phyloP scores from a whole-genome alignment of 1,140 invertebrate species.

The Armadillidium nasatum region DNA sequence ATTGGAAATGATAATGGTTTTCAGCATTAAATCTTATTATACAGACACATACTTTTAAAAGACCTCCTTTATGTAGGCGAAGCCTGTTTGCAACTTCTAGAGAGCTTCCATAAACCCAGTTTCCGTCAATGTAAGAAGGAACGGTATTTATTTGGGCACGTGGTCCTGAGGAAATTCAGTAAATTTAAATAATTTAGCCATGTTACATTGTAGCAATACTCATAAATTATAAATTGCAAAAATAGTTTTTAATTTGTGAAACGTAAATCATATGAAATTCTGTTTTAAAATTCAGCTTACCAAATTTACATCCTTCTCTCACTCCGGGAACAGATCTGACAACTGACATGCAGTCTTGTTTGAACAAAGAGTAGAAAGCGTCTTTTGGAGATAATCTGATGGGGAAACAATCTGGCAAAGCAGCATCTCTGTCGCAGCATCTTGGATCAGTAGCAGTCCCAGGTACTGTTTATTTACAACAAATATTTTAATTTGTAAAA shows the following conservation, averaged over 20 bases:
- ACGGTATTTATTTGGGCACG: constrained; percentile 53
- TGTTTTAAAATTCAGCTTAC: constrained; percentile 46
- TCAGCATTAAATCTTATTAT: neutral
- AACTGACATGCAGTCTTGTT: constrained; percentile 55
- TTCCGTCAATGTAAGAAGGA: constrained; percentile 55
- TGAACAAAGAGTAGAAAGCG: constrained; percentile 80
- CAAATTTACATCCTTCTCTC: constrained; percentile 53
- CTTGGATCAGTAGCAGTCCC: constrained; percentile 54
- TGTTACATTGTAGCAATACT: neutral
- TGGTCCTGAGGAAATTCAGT: constrained; percentile 49
- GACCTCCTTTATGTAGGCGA: constrained; percentile 52
- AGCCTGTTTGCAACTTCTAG: constrained; percentile 51
- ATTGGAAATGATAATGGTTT: neutral
- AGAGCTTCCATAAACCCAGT: constrained; percentile 56
- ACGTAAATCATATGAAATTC: neutral
- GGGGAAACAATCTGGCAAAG: constrained; percentile 87
- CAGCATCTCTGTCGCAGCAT: constrained; percentile 71
- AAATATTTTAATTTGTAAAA: neutral
- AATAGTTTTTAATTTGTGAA: neutral
- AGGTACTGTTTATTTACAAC: constrained; percentile 46
- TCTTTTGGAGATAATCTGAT: constrained; percentile 83
- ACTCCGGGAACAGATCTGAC: constrained; percentile 53
- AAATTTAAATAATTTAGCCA: neutral
- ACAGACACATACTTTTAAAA: constrained; percentile 45
- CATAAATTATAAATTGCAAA: neutral